phyloP scores from a whole-genome alignment of 2,113 vertebrate species.

The Planiliza haematocheilus region DNA sequence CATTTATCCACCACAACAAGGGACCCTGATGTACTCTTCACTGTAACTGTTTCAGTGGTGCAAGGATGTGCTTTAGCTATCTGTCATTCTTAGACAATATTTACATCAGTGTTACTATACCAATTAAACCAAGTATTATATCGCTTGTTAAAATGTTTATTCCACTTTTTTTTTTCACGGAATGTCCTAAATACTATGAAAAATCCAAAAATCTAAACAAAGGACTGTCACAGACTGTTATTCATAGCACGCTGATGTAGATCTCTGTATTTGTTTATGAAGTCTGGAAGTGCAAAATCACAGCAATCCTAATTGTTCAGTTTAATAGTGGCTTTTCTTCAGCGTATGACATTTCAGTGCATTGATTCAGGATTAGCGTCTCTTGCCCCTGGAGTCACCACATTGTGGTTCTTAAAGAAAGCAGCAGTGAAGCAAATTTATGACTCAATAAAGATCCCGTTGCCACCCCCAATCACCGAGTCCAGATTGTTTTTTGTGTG shows the following conservation, averaged over 20 bases:
- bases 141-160: too few relatives aligned
- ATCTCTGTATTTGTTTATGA: neutral
- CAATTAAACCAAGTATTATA: too few relatives aligned
- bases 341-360: constrained; percentile 4
- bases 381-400: neutral
- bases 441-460: constrained; percentile 12
- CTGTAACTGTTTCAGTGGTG: too few relatives aligned
- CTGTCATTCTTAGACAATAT: too few relatives aligned
- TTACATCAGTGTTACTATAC: too few relatives aligned
- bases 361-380: neutral
- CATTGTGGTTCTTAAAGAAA: constrained; percentile 14
- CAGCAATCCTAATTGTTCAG: neutral
- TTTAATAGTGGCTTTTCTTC: constrained; percentile 2
- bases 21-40: too few relatives aligned
- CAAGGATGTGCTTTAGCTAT: too few relatives aligned
- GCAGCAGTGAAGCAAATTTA: constrained; percentile 1
- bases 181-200: too few relatives aligned
- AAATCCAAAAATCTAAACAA: too few relatives aligned
- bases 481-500: constrained; percentile 9
- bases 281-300: constrained; percentile 4
- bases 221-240: neutral
- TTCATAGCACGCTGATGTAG: too few relatives aligned
- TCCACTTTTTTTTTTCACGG: too few relatives aligned
- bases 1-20: too few relatives aligned
- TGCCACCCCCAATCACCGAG: neutral